A percentile compares a stretch with the other conserved stretches of the same genome.
Conservation (phyloP, 2,113 vertebrate species). For the Ascaphus truei region DNA sequence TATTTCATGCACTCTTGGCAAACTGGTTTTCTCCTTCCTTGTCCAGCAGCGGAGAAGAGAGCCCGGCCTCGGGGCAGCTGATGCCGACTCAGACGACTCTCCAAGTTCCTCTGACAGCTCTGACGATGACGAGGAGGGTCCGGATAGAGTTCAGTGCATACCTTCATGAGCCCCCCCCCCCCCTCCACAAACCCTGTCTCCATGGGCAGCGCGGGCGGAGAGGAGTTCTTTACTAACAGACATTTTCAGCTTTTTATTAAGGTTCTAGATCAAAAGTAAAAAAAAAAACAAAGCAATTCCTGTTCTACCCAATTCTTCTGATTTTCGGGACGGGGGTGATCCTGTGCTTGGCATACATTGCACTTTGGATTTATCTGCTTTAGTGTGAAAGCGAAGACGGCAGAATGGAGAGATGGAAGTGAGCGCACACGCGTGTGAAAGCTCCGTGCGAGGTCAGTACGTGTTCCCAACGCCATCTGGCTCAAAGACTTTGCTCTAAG, state of each 20-base stretch:
- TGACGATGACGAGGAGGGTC: slow-evolving; percentile 84
- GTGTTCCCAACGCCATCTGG: too few species aligned
- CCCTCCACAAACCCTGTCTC: neutral
- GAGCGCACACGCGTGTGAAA: too few species aligned
- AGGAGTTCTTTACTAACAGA: slow-evolving; percentile 8
- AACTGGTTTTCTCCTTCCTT: too few species aligned
- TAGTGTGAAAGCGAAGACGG: neutral
- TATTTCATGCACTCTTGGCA: too few species aligned
- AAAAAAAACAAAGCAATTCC: neutral
- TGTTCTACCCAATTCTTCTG: neutral
- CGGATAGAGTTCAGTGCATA: slow-evolving; percentile 92
- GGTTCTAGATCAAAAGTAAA: slow-evolving; percentile 22
- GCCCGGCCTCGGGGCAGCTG: slow-evolving; percentile 57
- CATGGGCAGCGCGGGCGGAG: slow-evolving; percentile 4
- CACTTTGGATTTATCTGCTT: slow-evolving; percentile 16
- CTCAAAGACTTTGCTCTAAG: too few species aligned
- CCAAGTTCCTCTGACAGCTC: slow-evolving; percentile 86
- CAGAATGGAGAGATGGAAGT: too few species aligned
- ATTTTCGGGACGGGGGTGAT: neutral
- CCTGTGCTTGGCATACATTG: slow-evolving; percentile 15
- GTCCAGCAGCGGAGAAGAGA: slow-evolving; percentile 69
- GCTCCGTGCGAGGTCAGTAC: too few species aligned
- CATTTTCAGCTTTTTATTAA: slow-evolving; percentile 41
- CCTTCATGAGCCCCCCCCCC: slow-evolving; percentile 71
- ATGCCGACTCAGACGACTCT: slow-evolving; percentile 82